Base-by-base conservation (phyloP, 2,888 invertebrate genomes). In the Amphiduros pacificus region DNA sequence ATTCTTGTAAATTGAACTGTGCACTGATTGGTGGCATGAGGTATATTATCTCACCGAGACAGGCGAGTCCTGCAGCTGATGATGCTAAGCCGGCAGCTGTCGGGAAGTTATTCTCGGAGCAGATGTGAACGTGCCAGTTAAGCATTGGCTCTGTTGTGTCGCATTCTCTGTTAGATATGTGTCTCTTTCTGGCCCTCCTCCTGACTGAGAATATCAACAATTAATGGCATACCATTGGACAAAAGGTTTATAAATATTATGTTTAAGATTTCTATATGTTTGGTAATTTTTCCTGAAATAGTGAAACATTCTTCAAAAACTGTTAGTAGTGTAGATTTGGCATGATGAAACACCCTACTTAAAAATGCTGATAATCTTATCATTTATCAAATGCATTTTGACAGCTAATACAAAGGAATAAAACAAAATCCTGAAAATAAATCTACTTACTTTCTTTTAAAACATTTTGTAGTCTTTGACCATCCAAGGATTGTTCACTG, bases 21-120 rank as follows among this genome's bases (percentile, higher is more conserved):
- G n/a, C n/a, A n/a, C n/a, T n/a, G n/a, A n/a, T n/a, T n/a, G n/a
- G n/a, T n/a, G n/a, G n/a, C 9, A 36, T 36, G 36, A 9, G 9
- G 36, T 36, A 36, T 36, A 11, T 17, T 51, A 11, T 20, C 54
- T 57, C 74, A 89, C 88, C 87, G 73, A 97, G 84, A 79, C 95
- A 95, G 2, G 98, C 97, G 82, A 95, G 98, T 2, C 99, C 99
- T 44, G 99, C 96, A 28, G 99, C 98, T 61, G 97, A 97, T 0
- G 97, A 98, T 0, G 99, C 99, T 53, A 99, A 85, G 0, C 99
- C 99, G 60, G 98, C 97, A 2, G 96, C 96, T 2, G 98, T 98
- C 14, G 99, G 99, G 78, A 99, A 99, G 85, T 98, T 98, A 82
- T 99, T 99, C 77, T 89, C 89, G 0, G 85, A 85, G 36, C 76